A percentile compares a stretch with the other conserved stretches of the same genome.
Evolutionary conservation across 53 echinoderm and acorn worm genomes (phyloP).

Genomic region (Holothuria leucospilota): DNA sequence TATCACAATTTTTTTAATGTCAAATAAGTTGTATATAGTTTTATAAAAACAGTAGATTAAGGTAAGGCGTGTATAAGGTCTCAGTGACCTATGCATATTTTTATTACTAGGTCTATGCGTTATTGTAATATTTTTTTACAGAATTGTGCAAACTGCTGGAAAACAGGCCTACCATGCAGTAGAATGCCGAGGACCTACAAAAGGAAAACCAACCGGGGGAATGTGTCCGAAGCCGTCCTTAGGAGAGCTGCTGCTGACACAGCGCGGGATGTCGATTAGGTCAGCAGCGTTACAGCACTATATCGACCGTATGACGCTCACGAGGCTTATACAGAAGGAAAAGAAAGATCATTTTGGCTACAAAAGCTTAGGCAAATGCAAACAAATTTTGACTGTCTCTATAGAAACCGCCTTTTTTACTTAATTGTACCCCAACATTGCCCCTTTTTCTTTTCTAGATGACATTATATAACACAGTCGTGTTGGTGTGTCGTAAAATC

Average conservation of each 20-base stretch:
- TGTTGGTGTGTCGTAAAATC: no score
- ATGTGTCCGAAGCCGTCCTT: background rate
- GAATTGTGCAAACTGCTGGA: conserved; percentile 13
- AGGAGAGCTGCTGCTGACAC: conserved; percentile 36
- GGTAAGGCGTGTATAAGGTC: background rate
- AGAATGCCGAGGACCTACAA: conserved; percentile 31
- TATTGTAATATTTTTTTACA: conserved; percentile 26
- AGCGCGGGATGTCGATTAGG: conserved; percentile 36
- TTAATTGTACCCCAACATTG: no score
- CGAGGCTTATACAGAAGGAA: conserved; percentile 35
- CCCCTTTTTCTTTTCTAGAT: no score
- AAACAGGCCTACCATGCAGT: conserved; percentile 10
- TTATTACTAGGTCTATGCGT: conserved; percentile 20
- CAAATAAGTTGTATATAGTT: background rate
- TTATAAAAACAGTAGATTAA: conserved; percentile 4
- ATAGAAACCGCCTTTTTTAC: no score
- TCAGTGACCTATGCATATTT: background rate
- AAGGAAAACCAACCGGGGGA: conserved; percentile 23
- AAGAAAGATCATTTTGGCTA: conserved; percentile 35
- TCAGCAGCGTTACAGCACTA: conserved; percentile 30
- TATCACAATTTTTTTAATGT: conserved; percentile 1
- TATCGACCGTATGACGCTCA: conserved; percentile 42
- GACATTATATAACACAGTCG: no score
- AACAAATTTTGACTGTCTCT: conserved; percentile 40
- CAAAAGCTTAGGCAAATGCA: conserved; percentile 25